Evolutionary conservation across 2,797 vertebrate species (phyloP), one percentile per base, ranked within the genome.

Genomic region (Diplodus puntazzo): DNA sequence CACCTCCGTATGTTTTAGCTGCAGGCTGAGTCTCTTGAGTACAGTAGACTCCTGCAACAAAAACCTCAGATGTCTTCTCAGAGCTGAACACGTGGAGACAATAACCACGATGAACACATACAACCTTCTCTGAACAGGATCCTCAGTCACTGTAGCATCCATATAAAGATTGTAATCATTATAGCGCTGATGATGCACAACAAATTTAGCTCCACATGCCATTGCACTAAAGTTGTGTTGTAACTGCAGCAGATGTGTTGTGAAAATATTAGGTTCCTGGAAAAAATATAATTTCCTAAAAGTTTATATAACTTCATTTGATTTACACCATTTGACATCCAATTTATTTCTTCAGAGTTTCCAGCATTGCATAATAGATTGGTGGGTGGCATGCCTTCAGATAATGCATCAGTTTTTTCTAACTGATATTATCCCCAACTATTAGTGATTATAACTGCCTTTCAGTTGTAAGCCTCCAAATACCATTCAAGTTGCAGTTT

Each of bases 1-100:
- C 20, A 80, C 39, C 69, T 84, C 78, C 83, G 81, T 34, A 62
- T 89, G 88, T 77, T 62, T 53, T 1, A 52, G 81, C 75, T 79
- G 50, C 64, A 73, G 74, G 80, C 76, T 2, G n/a, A 63, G n/a
- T 48, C 73, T 83, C 69, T 17, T 16, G 54, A 48, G 42, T 23
- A 61, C 57, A 80, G 52, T 25, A 10, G 11, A 7, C 68, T 49
- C 3, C 60, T 42, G 46, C 65, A 21, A 64, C 61, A 61, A 74
- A 74, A 69, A 57, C 34, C 20, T 76, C 27, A 43, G 21, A 68
- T 42, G n/a, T 54, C 43, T 62, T 70, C 42, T 69, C 5, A 57
- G 67, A 63, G 57, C 20, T n/a, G 46, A 73, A 73, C 63, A 61
- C 13, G 0, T 66, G 58, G 25, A 73, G 27, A 81, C 18, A 54